Percentiles rank a stretch among this genome's conserved stretches.
phyloP scores from a whole-genome alignment of 2,113 vertebrate species.

The Thermophis baileyi region DNA sequence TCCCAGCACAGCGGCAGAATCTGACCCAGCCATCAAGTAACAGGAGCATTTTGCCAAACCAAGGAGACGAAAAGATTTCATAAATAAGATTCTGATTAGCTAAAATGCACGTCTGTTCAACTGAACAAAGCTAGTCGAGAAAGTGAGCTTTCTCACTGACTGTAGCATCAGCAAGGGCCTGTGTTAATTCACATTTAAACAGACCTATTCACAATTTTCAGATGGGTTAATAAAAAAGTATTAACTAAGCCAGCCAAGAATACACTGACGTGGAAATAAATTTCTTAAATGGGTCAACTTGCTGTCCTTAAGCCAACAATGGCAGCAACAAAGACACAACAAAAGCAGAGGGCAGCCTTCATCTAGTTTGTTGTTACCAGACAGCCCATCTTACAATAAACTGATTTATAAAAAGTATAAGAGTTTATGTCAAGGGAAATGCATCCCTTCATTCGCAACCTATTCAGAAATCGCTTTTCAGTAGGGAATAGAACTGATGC shows the following conservation, averaged over 20 bases:
- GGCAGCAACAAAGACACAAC: neutral
- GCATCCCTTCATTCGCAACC: neutral
- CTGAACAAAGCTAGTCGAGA: neutral
- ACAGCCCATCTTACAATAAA: neutral
- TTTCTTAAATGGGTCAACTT: neutral
- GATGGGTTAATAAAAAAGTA: neutral
- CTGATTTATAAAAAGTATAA: neutral
- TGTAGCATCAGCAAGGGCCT: neutral
- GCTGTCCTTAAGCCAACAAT: neutral
- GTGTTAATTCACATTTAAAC: neutral
- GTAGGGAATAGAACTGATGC: no score
- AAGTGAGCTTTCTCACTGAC: neutral
- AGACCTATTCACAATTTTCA: neutral
- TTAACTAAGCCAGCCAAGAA: neutral
- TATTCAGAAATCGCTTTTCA: neutral
- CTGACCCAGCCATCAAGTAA: neutral
- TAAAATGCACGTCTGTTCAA: neutral
- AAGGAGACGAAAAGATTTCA: neutral
- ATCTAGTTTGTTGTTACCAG: neutral
- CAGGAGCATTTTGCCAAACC: neutral
- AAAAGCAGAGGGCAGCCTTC: neutral
- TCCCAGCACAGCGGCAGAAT: neutral
- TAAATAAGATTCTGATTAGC: slow-evolving; percentile 10
- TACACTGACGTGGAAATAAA: neutral
- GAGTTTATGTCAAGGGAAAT: neutral